Evolutionary conservation across 2,888 invertebrate genomes (phyloP), one percentile per base, ranked within the genome.

Genomic region (Acrobasis repandana): DNA sequence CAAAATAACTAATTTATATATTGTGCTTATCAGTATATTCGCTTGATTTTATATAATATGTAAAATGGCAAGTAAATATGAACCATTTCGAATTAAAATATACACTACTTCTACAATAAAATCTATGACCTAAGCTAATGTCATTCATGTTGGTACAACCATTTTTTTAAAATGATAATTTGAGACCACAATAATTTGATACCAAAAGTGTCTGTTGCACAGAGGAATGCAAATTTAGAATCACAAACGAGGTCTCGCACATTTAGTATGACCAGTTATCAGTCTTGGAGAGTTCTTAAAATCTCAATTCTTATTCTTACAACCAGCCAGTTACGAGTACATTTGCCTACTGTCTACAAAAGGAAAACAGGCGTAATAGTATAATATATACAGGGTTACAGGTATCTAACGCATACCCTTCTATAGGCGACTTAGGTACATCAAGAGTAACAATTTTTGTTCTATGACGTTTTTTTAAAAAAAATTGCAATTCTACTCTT

Each of bases 191-290:
- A 79, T 73, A 79, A 78, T 79, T 77, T 76, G 75, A 77, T 72
- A 74, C 71, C 62, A 57, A 67, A 63, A 71, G 15, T 63, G 62
- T 73, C 72, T 71, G 75, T 76, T 72, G 71, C 65, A 77, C 70
- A 73, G 77, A 82, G 88, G 88, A 88, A 87, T 88, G 88, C 84
- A 67, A 81, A 82, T 83, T 83, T 82, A 75, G 76, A 80, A 83
- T 83, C 81, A 86, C 83, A 80, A 73, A 86, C 83, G 80, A 73
- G 62, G 62, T 56, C 65, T 64, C 62, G 62, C 63, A 68, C 47
- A 11, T 52, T 52, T 28, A 50, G n/a, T 61, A 60, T 79, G 79
- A 82, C 83, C 82, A 83, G 82, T 72, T 65, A 62, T 83, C 83
- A 84, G 83, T 82, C 83, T 87, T 87, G 70, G 75, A 82, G 72